Evolutionary conservation across 2,113 vertebrate genomes (phyloP).

Genomic region (Salminus brasiliensis): DNA sequence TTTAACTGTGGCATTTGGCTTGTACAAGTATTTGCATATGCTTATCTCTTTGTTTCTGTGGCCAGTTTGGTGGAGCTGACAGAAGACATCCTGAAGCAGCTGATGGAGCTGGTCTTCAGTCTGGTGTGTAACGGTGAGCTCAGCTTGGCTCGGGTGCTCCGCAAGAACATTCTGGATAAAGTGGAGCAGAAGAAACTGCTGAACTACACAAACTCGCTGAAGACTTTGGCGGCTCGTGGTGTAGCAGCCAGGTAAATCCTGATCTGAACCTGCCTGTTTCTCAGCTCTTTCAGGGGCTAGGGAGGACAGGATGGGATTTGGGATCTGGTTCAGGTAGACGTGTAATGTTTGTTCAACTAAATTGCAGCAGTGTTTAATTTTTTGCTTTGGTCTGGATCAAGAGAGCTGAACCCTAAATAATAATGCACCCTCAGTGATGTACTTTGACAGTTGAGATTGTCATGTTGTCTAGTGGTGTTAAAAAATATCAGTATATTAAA

Average conservation of each 20-base stretch:
- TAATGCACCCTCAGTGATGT: too few relatives aligned
- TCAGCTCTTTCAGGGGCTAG: not conserved
- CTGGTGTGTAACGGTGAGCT: constrained; percentile 88
- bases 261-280: not conserved
- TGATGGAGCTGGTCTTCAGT: constrained; percentile 90
- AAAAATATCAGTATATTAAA: too few relatives aligned
- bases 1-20: not conserved
- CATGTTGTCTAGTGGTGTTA: too few relatives aligned
- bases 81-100: constrained; percentile 85
- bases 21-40: not conserved
- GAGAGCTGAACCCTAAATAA: too few relatives aligned
- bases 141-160: constrained; percentile 82
- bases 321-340: not conserved
- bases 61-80: constrained; percentile 88
- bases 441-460: too few relatives aligned
- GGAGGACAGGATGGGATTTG: not conserved
- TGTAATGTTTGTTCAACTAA: too few relatives aligned
- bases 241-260: constrained; percentile 88
- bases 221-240: constrained; percentile 86
- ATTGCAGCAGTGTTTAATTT: too few relatives aligned
- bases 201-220: constrained; percentile 80
- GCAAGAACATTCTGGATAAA: constrained; percentile 91
- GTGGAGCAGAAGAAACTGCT: constrained; percentile 88
- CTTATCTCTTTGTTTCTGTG: not conserved
- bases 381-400: too few relatives aligned